Evolutionary conservation across 2,888 invertebrate genomes (phyloP).

Genomic region (Geophilus truncorum): DNA sequence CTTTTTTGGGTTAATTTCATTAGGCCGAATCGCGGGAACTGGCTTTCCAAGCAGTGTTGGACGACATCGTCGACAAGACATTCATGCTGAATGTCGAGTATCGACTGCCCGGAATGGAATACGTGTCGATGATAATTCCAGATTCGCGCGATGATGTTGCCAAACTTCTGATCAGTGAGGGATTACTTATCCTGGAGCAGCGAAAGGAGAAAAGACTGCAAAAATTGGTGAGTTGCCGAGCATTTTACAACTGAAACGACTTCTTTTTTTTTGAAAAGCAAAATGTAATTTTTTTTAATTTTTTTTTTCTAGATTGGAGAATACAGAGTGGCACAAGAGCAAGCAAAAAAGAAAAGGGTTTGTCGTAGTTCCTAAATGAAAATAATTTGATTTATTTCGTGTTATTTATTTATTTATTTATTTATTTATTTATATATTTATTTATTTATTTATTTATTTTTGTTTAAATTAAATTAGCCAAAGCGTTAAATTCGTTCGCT

Average conservation of each 20-base stretch:
- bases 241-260: background rate
- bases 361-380: no score
- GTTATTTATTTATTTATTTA: no score
- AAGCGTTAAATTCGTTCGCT: slow-evolving; percentile 1
- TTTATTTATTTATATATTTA: no score
- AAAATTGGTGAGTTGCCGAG: slow-evolving; percentile 58
- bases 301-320: slow-evolving; percentile 58
- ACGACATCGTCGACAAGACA: slow-evolving; percentile 65
- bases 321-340: slow-evolving; percentile 78
- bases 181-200: slow-evolving; percentile 73
- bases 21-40: slow-evolving; percentile 69
- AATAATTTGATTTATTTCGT: no score
- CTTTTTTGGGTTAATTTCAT: slow-evolving; percentile 31
- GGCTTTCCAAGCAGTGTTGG: slow-evolving; percentile 63
- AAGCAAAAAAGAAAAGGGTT: slow-evolving; percentile 67
- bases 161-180: slow-evolving; percentile 77
- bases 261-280: background rate
- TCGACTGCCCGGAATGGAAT: slow-evolving; percentile 52
- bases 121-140: slow-evolving; percentile 41
- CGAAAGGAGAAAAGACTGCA: slow-evolving; percentile 75
- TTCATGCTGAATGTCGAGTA: slow-evolving; percentile 79
- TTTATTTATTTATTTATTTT: background rate
- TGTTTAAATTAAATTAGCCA: no score
- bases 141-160: slow-evolving; percentile 61
- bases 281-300: slow-evolving; percentile 30